Evolutionary conservation across 2,113 vertebrate genomes (phyloP).

Genomic region (Prietella phreatophila): DNA sequence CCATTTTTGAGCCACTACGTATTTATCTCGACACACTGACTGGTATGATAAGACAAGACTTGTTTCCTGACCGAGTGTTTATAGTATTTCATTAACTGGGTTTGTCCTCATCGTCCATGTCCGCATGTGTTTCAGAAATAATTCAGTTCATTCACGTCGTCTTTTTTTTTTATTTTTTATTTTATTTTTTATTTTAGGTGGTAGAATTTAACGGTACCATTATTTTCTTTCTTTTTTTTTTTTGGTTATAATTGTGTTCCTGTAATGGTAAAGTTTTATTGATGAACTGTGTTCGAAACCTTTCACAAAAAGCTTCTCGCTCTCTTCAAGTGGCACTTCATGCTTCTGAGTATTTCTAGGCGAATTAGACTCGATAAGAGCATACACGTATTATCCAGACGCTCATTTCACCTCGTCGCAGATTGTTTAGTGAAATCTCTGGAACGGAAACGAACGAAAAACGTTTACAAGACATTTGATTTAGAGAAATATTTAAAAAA

Average conservation of each 20-base stretch:
- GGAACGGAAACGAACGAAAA: conserved; percentile 40
- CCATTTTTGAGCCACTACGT: conserved; percentile 36
- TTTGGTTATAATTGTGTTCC: conserved; percentile 77
- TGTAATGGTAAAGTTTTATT: conserved; percentile 89
- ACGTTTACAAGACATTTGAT: conserved; percentile 75
- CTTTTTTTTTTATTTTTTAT: too few relatives aligned
- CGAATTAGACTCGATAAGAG: conserved; percentile 67
- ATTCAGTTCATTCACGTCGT: conserved; percentile 36
- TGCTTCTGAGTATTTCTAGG: conserved; percentile 81
- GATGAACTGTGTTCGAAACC: conserved; percentile 80
- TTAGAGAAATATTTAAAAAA: conserved; percentile 6
- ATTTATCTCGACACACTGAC: conserved; percentile 34
- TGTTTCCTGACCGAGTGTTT: not conserved
- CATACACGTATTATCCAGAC: conserved; percentile 61
- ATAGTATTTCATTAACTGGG: conserved; percentile 55
- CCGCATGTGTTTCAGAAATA: conserved; percentile 71
- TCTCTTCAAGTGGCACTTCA: conserved; percentile 74
- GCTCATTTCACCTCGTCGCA: conserved; percentile 71
- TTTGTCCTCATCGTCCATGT: conserved; percentile 29
- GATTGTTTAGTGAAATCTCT: conserved; percentile 73
- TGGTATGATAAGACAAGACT: conserved; percentile 28
- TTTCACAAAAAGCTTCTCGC: conserved; percentile 80
- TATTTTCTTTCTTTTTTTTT: conserved; percentile 52
- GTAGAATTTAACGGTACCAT: conserved; percentile 73
- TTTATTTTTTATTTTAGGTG: too few relatives aligned